A percentile compares a stretch with the other conserved stretches of the same genome.
Evolutionary conservation across 2,888 invertebrate genomes (phyloP).

Genomic region (Cephus sareptanus): DNA sequence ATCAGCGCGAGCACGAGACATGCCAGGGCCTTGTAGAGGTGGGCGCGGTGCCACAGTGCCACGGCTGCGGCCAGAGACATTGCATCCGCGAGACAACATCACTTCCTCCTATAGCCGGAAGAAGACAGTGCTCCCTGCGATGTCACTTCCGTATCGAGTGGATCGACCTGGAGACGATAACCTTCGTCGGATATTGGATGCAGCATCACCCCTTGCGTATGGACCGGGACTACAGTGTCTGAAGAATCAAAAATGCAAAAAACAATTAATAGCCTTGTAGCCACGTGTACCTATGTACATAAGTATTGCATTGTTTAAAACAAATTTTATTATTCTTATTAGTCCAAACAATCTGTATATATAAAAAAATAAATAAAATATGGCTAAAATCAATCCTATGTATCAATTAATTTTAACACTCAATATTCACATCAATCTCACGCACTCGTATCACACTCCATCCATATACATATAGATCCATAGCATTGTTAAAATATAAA

Average conservation of each 20-base stretch:
- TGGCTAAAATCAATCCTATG: too few relatives aligned
- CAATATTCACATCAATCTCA: too few relatives aligned
- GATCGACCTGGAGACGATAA: neutral
- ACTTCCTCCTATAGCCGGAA: slow-evolving; percentile 54
- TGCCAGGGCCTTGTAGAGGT: slow-evolving; percentile 71
- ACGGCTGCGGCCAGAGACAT: slow-evolving; percentile 65
- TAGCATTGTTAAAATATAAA: too few relatives aligned
- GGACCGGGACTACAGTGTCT: neutral
- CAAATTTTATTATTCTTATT: too few relatives aligned
- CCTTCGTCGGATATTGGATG: neutral
- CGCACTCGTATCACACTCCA: too few relatives aligned
- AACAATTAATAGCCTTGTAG: too few relatives aligned
- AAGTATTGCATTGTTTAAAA: too few relatives aligned
- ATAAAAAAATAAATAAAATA: too few relatives aligned
- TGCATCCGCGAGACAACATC: slow-evolving; percentile 62
- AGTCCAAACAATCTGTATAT: too few relatives aligned
- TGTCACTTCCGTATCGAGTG: neutral
- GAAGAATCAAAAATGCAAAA: neutral
- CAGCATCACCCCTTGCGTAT: neutral
- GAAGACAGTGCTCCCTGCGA: slow-evolving; percentile 42
- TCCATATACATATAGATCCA: too few relatives aligned
- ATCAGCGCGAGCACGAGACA: slow-evolving; percentile 74
- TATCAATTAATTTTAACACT: too few relatives aligned
- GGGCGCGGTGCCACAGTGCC: slow-evolving; percentile 68
- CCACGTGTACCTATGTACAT: too few relatives aligned